A percentile compares a stretch with the other conserved stretches of the same genome.
phyloP scores from a whole-genome alignment of 2,113 vertebrate genomes.

The Platysteira castanea region DNA sequence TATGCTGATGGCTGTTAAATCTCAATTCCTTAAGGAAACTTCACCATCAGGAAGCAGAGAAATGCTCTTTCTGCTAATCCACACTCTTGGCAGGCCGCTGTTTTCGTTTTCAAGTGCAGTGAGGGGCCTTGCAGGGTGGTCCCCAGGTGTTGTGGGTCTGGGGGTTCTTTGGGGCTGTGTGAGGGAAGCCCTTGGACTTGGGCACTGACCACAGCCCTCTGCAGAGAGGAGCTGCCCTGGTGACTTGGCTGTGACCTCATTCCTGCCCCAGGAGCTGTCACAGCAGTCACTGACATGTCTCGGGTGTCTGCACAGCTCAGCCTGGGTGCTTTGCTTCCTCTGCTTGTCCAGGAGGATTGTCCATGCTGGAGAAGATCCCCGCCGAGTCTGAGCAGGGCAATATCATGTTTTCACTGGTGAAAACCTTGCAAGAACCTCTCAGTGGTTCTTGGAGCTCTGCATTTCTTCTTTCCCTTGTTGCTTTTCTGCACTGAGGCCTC shows the following conservation, averaged over 20 bases:
- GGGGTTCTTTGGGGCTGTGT: not conserved
- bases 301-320: not conserved
- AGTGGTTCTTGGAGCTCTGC: not conserved
- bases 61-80: not conserved
- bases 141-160: accelerated
- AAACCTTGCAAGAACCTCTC: not conserved
- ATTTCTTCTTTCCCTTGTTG: not conserved
- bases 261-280: not conserved
- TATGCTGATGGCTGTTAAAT: not conserved
- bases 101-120: accelerated
- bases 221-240: not conserved
- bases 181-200: not conserved
- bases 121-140: not conserved
- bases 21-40: not conserved
- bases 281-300: accelerated
- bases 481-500: not conserved
- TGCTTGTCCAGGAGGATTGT: not conserved
- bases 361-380: not conserved
- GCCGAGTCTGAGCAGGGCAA: accelerated
- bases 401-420: accelerated
- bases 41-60: accelerated
- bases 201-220: not conserved
- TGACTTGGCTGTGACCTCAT: not conserved
- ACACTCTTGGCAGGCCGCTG: accelerated
- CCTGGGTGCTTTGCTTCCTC: not conserved